phyloP scores from a whole-genome alignment of 2,113 vertebrate species.

The Raja brachyura region DNA sequence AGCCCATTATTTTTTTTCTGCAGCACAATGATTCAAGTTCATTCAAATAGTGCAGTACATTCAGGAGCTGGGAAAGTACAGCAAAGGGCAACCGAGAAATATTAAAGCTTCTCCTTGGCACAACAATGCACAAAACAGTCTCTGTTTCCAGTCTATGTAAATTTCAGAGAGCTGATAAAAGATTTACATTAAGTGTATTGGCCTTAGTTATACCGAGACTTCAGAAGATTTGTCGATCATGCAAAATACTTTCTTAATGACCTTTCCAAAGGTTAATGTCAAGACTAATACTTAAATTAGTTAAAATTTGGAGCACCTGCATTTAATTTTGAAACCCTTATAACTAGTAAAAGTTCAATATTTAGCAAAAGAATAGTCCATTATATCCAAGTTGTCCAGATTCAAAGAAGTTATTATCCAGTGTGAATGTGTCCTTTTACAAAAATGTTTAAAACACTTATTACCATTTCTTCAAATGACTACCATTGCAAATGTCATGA shows the following conservation, averaged over 20 bases:
- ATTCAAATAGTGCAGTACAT: background rate
- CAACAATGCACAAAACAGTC: background rate
- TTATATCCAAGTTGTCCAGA: background rate
- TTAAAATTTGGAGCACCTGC: background rate
- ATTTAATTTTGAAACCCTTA: background rate
- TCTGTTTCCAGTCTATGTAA: background rate
- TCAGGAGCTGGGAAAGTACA: background rate
- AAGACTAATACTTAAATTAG: background rate
- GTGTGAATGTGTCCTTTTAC: background rate
- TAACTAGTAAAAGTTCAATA: background rate
- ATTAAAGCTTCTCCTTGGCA: background rate
- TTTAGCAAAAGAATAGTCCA: too few species aligned
- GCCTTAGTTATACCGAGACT: background rate
- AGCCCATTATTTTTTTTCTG: background rate
- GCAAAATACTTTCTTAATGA: background rate
- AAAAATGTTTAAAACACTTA: background rate
- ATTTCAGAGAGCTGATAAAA: background rate
- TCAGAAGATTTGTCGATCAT: background rate
- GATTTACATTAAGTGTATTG: background rate
- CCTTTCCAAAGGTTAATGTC: slow-evolving; percentile 2
- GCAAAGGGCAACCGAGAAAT: too few species aligned
- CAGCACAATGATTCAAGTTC: background rate
- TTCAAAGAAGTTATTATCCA: background rate
- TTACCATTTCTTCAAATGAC: slow-evolving; percentile 1
- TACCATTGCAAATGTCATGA: background rate